Conservation (phyloP, 2,113 vertebrate species). For the Oreochromis spilurus region DNA sequence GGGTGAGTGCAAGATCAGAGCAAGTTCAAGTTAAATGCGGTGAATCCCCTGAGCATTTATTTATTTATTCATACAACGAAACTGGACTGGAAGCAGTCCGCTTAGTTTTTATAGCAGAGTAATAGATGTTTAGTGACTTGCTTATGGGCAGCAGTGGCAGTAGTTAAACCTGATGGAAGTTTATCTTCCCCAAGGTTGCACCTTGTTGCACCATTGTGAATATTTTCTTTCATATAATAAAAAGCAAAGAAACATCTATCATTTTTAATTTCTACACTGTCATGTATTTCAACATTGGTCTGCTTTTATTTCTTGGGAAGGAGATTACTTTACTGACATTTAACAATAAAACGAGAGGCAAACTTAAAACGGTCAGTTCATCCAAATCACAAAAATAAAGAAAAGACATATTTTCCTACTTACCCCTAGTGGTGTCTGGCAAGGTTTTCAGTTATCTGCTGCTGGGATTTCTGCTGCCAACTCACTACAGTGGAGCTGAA, state of each 20-base stretch:
- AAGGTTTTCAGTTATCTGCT: conserved; percentile 19
- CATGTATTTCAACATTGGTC: not conserved
- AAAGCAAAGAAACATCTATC: not conserved
- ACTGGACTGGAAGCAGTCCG: not conserved
- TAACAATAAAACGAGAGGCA: conserved; percentile 7
- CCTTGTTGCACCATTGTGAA: not conserved
- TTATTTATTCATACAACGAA: not conserved
- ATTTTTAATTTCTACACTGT: not conserved
- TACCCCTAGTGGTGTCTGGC: conserved; percentile 26
- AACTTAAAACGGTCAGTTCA: not conserved
- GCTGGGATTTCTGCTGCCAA: conserved; percentile 17
- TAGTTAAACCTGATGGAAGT: not conserved
- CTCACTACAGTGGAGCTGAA: conserved; percentile 8
- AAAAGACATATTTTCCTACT: conserved; percentile 7
- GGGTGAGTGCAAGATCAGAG: conserved; percentile 37
- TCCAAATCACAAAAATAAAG: conserved; percentile 2
- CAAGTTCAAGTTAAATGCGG: not conserved
- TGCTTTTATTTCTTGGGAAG: not conserved
- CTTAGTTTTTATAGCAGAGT: not conserved
- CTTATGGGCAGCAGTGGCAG: not conserved
- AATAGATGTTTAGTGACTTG: not conserved
- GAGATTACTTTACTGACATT: not conserved
- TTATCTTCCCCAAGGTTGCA: not conserved
- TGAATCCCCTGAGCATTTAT: not conserved
- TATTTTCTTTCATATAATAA: not conserved